Conservation (phyloP, 2,797 vertebrate genomes). For the Galagoides demidoff region DNA sequence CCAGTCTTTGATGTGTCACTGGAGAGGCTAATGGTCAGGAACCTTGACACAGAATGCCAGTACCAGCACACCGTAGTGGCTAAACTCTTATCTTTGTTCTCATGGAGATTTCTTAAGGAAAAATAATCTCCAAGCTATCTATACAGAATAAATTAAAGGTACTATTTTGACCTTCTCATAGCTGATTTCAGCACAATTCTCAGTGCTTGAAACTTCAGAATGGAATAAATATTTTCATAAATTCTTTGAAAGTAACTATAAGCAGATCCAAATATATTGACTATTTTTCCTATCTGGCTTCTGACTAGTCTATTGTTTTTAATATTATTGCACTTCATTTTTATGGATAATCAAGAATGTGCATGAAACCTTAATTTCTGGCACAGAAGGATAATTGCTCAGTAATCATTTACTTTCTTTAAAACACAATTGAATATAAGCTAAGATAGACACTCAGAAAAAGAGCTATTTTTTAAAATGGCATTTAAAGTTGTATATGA, state of each 20-base stretch:
- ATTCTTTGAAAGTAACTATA: slow-evolving; percentile 55
- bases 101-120: slow-evolving; percentile 6
- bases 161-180: slow-evolving; percentile 38
- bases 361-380: slow-evolving; percentile 73
- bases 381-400: slow-evolving; percentile 78
- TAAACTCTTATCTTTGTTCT: slow-evolving; percentile 24
- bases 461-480: slow-evolving; percentile 66
- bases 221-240: slow-evolving; percentile 61
- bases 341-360: slow-evolving; percentile 76
- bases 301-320: slow-evolving; percentile 66
- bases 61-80: neutral
- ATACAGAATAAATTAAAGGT: slow-evolving; percentile 56
- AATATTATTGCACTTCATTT: slow-evolving; percentile 71
- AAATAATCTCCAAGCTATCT: slow-evolving; percentile 41
- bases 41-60: neutral
- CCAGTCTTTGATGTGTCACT: neutral
- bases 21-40: neutral
- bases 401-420: slow-evolving; percentile 77
- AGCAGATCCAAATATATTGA: slow-evolving; percentile 61
- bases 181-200: slow-evolving; percentile 52
- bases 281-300: slow-evolving; percentile 65
- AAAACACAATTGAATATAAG: slow-evolving; percentile 77
- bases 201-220: slow-evolving; percentile 39
- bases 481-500: slow-evolving; percentile 48
- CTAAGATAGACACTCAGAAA: slow-evolving; percentile 65